Base-by-base conservation (phyloP, 2,113 vertebrate genomes). In the Alces alces region DNA sequence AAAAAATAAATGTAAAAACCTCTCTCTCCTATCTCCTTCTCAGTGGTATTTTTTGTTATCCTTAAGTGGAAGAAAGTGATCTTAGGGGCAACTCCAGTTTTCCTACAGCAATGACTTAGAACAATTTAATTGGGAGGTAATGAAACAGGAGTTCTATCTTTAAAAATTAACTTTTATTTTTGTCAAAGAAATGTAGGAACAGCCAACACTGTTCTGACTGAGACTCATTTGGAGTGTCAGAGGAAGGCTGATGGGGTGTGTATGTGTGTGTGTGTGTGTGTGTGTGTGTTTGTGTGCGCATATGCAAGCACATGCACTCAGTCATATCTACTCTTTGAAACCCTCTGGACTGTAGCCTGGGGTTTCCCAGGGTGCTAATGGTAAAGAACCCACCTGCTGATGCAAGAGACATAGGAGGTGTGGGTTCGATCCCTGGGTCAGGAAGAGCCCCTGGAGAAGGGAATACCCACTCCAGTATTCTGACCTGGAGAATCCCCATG, bases 101-200 rank as follows among this genome's bases (percentile, higher is more conserved):
- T 91, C 57, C 87, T 80, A 30, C 6, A 50, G 39, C 30, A 73
- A 33, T 66, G 82, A 60, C 21, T 86, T 33, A 55, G 17, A 50
- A 73, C 25, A 61, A 57, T 36, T 33, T 88, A 36, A 82, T 70
- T 52, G 43, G 30, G 61, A 95, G 27, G 36, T 50, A 50, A 86
- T 80, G 36, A 45, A 19, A 23, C 30, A 6, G 54, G 14, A 88
- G 2, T 25, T 60, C 15, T 36, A 8, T 83, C 73, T 91, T 28
- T 76, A 55, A 83, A 94, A 88, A 50, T 66, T 30, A 88, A 36
- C 30, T 73, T 87, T 82, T 33, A 60, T 55, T 88, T 95, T 61
- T 64, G 52, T 83, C 76, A 92, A 61, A 84, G 30, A 54, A 76
- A 88, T 76, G 15, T 33, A 84, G 55, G 36, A 78, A 57, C 39